Base-by-base conservation (phyloP, 2,797 vertebrate genomes). In the Morus bassanus region DNA sequence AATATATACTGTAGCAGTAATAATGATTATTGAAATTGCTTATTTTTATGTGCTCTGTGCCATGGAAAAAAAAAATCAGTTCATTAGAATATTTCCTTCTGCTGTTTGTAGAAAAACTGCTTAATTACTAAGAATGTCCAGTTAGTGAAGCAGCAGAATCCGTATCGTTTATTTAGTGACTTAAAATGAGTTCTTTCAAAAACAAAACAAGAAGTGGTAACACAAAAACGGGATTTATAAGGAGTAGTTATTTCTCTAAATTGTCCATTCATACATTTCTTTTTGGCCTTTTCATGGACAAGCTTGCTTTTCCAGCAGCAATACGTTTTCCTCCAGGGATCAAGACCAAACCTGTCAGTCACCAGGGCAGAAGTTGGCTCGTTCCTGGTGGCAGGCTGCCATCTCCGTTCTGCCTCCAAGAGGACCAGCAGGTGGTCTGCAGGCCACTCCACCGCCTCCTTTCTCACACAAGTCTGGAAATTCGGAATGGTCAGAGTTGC, bases 1-100 rank as follows among this genome's bases (percentile, higher is more conserved):
- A 97, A 95, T 91, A 85, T 90, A 79, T 91, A 74, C 82, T 91
- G 61, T 87, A 93, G 64, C 85, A 76, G 54, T 95, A 93, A 95
- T 97, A 93, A 93, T 87, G 91, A 87, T 97, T 95, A 97, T 83
- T 93, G 85, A 95, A 96, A 96, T 79, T 54, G 35, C 73, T 88
- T 93, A 60, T 93, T 96, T 95, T 93, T 92, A 78, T 91, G 83
- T 96, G 79, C 57, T 85, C 13, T 4, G 3, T 91, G 39, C 84
- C 74, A 81, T 37, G 22, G 54, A 60, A 85, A 92, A 81, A 95
- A 83, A 39, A 28, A 67, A 86, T 77, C 54, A 76, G 57, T 85
- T 93, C 28, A 43, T 91, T 96, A 80, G 74, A 94, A 60, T 96
- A 89, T 81, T 91, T 94, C 89, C 64, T 88, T 91, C 50, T 84